Evolutionary conservation across 2,888 invertebrate species (phyloP), one percentile per base, ranked within the genome.

Genomic region (Ochropleura leucogaster): DNA sequence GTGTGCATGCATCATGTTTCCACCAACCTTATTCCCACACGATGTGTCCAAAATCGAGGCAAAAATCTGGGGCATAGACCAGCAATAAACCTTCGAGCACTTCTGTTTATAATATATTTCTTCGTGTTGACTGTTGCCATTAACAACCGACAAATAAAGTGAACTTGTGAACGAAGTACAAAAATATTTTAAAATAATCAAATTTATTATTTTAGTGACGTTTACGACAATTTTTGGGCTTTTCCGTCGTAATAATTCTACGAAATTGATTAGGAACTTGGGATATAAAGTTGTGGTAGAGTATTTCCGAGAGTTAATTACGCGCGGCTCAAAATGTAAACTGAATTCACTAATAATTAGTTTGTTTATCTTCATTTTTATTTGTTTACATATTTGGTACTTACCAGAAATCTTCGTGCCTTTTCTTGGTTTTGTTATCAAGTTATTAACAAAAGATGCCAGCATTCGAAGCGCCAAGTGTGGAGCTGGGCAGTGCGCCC

Each of bases 401-500:
- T 30, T 30, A 30, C 14, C 12, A 10, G 16, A 20, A 8, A 71
- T 14, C 20, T 30, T 20, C 16, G 59, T 40, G 16, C 40, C 40
- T 3, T 40, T n/a, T 20, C 30, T 79, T 49, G 12, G n/a, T 74
- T 79, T 40, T 44, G 42, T 30, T 60, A 60, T 46, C 74, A 59
- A 20, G 4, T 14, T 40, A 30, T 30, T 60, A 14, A 90, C 30
- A 72, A 30, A 90, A 82, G 77, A 96, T 96, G 96, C 96, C 96
- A 65, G 86, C 84, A 63, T 85, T 88, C 20, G 94, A 96, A 91
- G 96, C 95, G 14, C 96, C 96, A 20, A 90, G 91, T 68, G 89
- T 95, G 49, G 96, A 96, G 72, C 87, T 96, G 53, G 96, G 95
- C 74, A 93, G 91, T 64, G 94, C 90, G n/a, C 96, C 95, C 0